Base-by-base conservation (phyloP, 2,797 vertebrate genomes). In the Enteromius thamalakanensis region DNA sequence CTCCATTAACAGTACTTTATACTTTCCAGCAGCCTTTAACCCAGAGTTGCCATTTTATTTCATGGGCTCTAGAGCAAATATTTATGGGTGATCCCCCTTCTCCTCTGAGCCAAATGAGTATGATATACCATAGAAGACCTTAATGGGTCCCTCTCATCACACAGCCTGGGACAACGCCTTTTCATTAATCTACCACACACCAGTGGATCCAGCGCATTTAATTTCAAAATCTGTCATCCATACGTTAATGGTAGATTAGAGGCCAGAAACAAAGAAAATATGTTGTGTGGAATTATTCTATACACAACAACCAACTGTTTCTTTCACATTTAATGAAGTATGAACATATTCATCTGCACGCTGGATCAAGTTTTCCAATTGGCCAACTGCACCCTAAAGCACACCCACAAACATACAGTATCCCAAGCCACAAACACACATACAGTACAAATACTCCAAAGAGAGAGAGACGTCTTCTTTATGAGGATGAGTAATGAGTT, bases 401-500 rank as follows among this genome's bases (percentile, higher is more conserved):
- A 6, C 58, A 62, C 15, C 29, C 15, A 45, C 76, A 47, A 47
- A 64, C 23, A 64, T 14, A 42, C 47, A 72, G 67, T n/a, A 71
- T 74, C 64, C 26, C 9, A 51, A 37, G 11, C 17, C 58, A 10
- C 23, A 62, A 7, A 40, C 14, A 42, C 76, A 8, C 17, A 10
- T 11, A 10, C 32, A 23, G 74, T 26, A 45, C 42, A 67, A 4
- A 76, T 21, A 53, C 65, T 32, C 47, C 29, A 49, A 26, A 26
- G 45, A 80, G 51, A 83, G 70, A 80, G 21, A 71, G n/a, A 71
- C 26, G 47, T 72, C 76, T 85, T 82, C 79, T 74, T 87, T 84
- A 78, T 76, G 69, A 76, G 78, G 81, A 87, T 85, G 80, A 87
- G 70, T 85, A 80, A 87, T 85, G 83, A 85, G 80, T 85, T 85